Evolutionary conservation across 1,140 invertebrate species (phyloP).

Genomic region (Drosophila truncata): DNA sequence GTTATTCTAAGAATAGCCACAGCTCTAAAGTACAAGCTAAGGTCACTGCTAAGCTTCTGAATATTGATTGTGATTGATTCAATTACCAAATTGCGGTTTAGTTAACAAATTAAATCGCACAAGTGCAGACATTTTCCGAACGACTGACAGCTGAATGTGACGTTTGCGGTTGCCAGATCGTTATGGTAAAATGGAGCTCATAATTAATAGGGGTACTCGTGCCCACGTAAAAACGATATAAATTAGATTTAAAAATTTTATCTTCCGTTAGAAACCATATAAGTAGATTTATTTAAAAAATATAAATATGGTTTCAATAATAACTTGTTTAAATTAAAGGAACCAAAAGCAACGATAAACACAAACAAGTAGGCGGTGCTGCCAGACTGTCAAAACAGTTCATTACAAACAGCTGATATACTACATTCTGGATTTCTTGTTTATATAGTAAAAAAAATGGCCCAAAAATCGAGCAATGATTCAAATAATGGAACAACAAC

Average conservation of each 20-base stretch:
- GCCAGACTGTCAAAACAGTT: background rate
- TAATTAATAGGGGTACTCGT: background rate
- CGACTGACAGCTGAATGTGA: slow-evolving; percentile 65
- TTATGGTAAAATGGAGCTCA: no score
- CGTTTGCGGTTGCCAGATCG: slow-evolving; percentile 56
- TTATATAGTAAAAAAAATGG: slow-evolving; percentile 57
- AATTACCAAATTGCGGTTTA: slow-evolving; percentile 77
- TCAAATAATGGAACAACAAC: slow-evolving; percentile 27
- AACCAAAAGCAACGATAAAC: no score
- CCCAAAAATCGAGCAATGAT: slow-evolving; percentile 33
- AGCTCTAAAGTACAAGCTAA: background rate
- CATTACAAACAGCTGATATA: background rate
- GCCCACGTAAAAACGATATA: background rate
- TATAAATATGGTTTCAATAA: background rate
- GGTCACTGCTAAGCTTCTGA: no score
- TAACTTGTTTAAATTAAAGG: background rate
- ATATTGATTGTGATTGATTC: slow-evolving; percentile 1
- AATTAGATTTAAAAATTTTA: background rate
- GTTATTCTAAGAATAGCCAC: background rate
- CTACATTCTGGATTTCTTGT: slow-evolving; percentile 25
- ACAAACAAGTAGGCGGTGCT: background rate
- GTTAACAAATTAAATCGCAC: slow-evolving; percentile 81
- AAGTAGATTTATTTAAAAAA: background rate
- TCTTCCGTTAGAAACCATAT: no score
- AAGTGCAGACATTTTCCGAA: slow-evolving; percentile 76